Base-by-base conservation (phyloP, 2,113 vertebrate genomes). In the Indicator indicator region DNA sequence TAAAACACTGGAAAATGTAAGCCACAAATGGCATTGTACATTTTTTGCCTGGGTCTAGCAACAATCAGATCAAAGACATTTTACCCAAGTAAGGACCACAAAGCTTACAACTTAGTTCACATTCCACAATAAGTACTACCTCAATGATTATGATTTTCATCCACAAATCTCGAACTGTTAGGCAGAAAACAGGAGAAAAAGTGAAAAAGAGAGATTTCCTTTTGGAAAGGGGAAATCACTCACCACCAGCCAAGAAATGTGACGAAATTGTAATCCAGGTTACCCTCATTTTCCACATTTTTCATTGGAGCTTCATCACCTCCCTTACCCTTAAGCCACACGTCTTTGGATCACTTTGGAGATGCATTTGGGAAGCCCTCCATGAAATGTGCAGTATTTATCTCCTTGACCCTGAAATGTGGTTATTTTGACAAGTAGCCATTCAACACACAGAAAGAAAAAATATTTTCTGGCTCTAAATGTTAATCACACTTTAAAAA, bases 401-500 rank as follows among this genome's bases (percentile, higher is more conserved):
- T 40, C 52, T 28, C 14, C 5, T 7, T 0, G 0, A 33, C 60
- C 84, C 80, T 55, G 55, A 96, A 86, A 79, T 83, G 16, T 30
- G 74, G 64, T 44, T 70, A 58, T 71, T 88, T 86, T 83, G 79
- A 76, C 64, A 68, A 79, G 58, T 38, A 87, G 42, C 27, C 27
- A 77, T 59, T 28, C 74, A 77, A 78, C 74, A 70, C 30, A 81
- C 55, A 83, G 58, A 58, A 63, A 55, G 14, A 58, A 91, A 90
- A 77, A 33, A 28, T 59, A 27, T 81, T 92, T 89, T 95, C 59
- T 36, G 42, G 5, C 59, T 67, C 28, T 82, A 52, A 38, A 38
- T 59, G 36, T 62, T 94, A 95, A 94, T 93, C 95, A 91, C 64
- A 78, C 44, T 94, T 96, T 58, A 71, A 89, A 65, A 32, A 62